Base-by-base conservation (phyloP, 2,888 invertebrate genomes). In the Epinotia ramella region DNA sequence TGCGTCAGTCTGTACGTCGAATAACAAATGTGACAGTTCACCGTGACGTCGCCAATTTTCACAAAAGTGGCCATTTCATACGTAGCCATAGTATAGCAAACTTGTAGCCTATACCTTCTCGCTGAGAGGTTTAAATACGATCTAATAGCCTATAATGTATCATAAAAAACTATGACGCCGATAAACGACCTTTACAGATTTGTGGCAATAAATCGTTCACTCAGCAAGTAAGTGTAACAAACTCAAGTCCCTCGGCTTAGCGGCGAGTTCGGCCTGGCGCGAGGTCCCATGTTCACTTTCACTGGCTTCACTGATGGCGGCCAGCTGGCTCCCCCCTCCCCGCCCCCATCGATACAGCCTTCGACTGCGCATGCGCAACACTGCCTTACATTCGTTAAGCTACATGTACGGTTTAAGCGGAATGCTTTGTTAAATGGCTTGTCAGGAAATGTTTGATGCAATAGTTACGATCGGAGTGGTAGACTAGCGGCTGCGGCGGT, bases 271-370 rank as follows among this genome's bases (percentile, higher is more conserved):
- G 79, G 80, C 81, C 82, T 75, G 80, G 79, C 81, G 87, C 87
- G 88, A 87, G 87, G 86, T 85, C 82, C 82, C 84, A 84, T 86
- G 86, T 83, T 89, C 88, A 94, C 94, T 94, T 94, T 94, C 94
- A 94, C 94, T 94, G 83, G 53, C 53, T 53, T 53, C 53, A 53
- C 85, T 93, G 90, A 87, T 89, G 94, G 93, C 92, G 93, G 89
- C 84, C 93, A 92, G 93, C 93, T 92, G 91, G 84, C 82, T 78
- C 74, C 82, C 81, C 68, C 79, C 76, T 77, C 78, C 72, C 79
- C 68, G 72, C 78, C 77, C 77, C 80, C 81, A 74, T 82, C 84
- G 70, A 70, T 68, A 71, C 79, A 79, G 80, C 82, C 81, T 79
- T 76, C 79, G 78, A 84, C 91, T 89, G 82, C 90, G 92, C 92